Conservation (phyloP, 2,797 vertebrate species). For the Phoebastria nigripes region DNA sequence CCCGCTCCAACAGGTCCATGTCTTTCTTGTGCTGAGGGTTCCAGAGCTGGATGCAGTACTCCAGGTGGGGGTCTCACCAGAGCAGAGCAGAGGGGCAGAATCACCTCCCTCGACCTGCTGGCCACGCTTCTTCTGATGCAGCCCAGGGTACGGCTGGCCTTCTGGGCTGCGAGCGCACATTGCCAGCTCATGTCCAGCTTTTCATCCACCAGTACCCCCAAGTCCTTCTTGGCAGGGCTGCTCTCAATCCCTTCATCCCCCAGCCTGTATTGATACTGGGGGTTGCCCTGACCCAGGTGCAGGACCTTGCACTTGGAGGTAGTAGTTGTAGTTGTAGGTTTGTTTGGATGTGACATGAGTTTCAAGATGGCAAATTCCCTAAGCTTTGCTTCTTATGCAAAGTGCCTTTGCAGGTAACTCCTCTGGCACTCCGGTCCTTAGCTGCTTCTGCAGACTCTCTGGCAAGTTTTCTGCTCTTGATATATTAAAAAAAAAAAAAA, state of each 20-base stretch:
- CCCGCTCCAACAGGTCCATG: not conserved
- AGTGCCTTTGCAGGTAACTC: not conserved
- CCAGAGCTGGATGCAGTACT: not conserved
- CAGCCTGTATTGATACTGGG: not conserved
- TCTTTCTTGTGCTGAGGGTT: not conserved
- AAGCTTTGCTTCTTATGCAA: not conserved
- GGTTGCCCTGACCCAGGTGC: not conserved
- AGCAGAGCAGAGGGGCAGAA: not conserved
- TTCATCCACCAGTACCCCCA: not conserved
- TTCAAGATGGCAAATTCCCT: not conserved
- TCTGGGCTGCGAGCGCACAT: accelerated
- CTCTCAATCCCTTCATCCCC: not conserved
- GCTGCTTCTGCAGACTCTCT: not conserved
- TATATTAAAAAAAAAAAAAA: not conserved
- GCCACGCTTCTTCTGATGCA: not conserved
- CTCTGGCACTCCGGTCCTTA: not conserved
- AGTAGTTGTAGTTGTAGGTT: not conserved
- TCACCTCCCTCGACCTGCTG: not conserved
- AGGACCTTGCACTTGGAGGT: not conserved
- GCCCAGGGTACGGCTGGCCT: not conserved
- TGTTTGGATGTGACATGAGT: not conserved
- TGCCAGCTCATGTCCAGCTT: not conserved
- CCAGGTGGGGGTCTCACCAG: not conserved
- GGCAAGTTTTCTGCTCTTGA: not conserved
- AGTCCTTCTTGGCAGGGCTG: not conserved